These are phyloP conservation scores for Leptinotarsa tumamoca DNA, from an alignment of 2,888 invertebrate genomes.

Conservation along the genomic window DNA sequence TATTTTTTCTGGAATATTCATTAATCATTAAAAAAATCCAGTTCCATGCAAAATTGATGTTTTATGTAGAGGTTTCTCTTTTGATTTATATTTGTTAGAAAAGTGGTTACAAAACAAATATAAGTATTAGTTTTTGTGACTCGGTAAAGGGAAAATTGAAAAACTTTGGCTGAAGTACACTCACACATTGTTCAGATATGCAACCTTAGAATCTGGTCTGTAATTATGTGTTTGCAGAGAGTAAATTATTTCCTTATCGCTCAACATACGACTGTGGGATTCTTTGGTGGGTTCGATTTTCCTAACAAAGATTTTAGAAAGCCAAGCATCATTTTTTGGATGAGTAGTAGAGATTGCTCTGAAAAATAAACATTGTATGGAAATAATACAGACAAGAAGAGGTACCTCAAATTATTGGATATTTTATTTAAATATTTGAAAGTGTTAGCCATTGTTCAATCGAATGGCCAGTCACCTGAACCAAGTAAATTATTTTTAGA, in stretches of 20 bases:
- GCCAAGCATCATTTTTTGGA: conserved; percentile 79
- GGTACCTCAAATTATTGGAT: conserved; percentile 58
- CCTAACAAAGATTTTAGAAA: conserved; percentile 88
- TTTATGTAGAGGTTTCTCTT: no score
- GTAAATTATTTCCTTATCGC: conserved; percentile 95
- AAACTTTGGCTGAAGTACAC: conserved; percentile 62
- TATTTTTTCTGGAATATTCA: conserved; percentile 74
- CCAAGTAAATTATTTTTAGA: conserved; percentile 48
- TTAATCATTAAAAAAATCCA: no score
- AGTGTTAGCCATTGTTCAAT: conserved; percentile 57
- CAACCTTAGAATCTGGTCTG: conserved; percentile 86
- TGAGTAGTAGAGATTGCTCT: conserved; percentile 63
- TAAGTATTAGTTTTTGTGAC: no score
- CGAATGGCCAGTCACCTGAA: conserved; percentile 25
- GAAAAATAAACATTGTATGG: conserved; percentile 17
- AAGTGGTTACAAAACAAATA: no score
- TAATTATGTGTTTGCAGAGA: conserved; percentile 96
- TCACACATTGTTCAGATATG: conserved; percentile 93
- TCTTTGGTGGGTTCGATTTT: conserved; percentile 95
- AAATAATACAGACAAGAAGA: conserved; percentile 12
- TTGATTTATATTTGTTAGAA: no score
- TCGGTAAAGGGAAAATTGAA: no score
- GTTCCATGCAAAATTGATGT: no score
- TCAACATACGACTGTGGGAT: conserved; percentile 95
- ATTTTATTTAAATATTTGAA: conserved; percentile 57